A percentile compares a stretch with the other conserved stretches of the same genome.
Conservation (phyloP, 1,140 invertebrate genomes). For the Aphidius gifuensis region DNA sequence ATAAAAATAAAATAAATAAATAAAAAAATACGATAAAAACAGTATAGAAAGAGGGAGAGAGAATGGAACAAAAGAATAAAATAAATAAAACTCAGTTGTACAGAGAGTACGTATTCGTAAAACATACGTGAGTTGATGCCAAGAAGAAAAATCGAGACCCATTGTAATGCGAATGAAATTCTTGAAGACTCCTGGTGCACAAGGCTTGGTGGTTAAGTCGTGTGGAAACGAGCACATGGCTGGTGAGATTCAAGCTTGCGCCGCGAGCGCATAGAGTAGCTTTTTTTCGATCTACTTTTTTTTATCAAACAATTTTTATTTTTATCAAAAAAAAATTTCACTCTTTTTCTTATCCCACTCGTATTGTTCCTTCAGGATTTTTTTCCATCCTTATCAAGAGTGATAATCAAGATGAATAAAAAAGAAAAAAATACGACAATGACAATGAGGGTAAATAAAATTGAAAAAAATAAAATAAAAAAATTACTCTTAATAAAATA, state of each 20-base stretch:
- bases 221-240: slow-evolving; percentile 42
- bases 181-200: slow-evolving; percentile 27
- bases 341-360: background rate
- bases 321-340: slow-evolving; percentile 1
- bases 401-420: too few relatives aligned
- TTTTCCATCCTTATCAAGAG: too few relatives aligned
- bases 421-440: too few relatives aligned
- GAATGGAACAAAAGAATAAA: too few relatives aligned
- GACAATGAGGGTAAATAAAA: too few relatives aligned
- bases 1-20: too few relatives aligned
- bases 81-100: too few relatives aligned
- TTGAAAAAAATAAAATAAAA: too few relatives aligned
- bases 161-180: slow-evolving; percentile 35
- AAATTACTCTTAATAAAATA: too few relatives aligned
- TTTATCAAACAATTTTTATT: slow-evolving; percentile 31
- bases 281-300: slow-evolving; percentile 27
- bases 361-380: background rate
- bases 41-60: too few relatives aligned
- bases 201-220: slow-evolving; percentile 39
- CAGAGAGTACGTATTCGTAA: background rate
- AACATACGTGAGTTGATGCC: slow-evolving; percentile 7
- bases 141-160: slow-evolving; percentile 20
- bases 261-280: slow-evolving; percentile 30
- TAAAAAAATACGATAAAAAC: too few relatives aligned
- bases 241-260: slow-evolving; percentile 36